Evolutionary conservation across 2,888 invertebrate genomes (phyloP).

Genomic region (Chelonus formosanus): DNA sequence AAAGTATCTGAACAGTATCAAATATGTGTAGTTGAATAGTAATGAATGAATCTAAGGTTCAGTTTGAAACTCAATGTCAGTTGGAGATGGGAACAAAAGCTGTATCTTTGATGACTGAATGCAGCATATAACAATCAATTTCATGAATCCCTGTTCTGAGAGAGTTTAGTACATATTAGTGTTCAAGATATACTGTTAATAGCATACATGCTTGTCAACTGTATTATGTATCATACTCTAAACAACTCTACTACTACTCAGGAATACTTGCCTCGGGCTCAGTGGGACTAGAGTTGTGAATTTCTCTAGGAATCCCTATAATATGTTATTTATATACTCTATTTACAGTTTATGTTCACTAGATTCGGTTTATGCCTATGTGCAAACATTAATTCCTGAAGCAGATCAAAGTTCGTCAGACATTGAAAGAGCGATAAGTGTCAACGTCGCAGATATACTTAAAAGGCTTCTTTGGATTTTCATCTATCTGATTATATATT

Average conservation of each 20-base stretch:
- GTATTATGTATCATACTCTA: constrained; percentile 20
- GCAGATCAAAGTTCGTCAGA: constrained; percentile 28
- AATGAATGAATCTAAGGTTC: no score
- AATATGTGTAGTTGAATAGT: no score
- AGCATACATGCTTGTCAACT: constrained; percentile 20
- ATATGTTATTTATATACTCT: constrained; percentile 22
- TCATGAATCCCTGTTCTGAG: neutral
- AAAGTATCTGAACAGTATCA: no score
- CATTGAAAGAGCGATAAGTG: constrained; percentile 10
- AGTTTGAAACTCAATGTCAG: no score
- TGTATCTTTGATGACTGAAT: no score
- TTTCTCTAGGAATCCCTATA: constrained; percentile 15
- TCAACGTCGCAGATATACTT: neutral
- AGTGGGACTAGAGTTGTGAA: constrained; percentile 21
- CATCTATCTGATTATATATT: constrained; percentile 1
- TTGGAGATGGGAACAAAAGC: no score
- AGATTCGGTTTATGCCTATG: constrained; percentile 9
- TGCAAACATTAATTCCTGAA: constrained; percentile 25
- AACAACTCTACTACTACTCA: constrained; percentile 20
- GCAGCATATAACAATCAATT: no score
- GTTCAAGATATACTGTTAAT: constrained; percentile 7
- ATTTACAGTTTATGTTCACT: constrained; percentile 14
- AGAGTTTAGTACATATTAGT: neutral
- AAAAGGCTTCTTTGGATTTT: neutral
- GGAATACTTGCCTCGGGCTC: constrained; percentile 23